Percentiles rank a stretch among this genome's conserved stretches.
phyloP scores from a whole-genome alignment of 1,140 invertebrate genomes.

The Drosophila lini region DNA sequence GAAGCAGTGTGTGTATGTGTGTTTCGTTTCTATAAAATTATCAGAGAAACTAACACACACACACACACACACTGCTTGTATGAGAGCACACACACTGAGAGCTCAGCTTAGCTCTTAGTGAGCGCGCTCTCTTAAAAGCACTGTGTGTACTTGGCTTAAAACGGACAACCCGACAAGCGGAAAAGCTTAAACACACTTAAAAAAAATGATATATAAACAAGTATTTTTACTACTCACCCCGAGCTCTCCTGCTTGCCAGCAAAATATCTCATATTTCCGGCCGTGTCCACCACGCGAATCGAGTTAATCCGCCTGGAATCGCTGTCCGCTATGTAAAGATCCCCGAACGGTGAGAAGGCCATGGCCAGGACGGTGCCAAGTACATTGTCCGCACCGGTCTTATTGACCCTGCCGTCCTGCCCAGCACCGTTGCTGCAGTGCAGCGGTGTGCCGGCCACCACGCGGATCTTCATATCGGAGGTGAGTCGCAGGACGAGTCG shows the following conservation, averaged over 20 bases:
- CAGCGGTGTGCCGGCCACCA: conserved; percentile 95
- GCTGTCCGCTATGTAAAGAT: conserved; percentile 96
- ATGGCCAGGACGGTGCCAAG: conserved; percentile 92
- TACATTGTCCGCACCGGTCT: conserved; percentile 85
- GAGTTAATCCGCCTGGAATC: conserved; percentile 95
- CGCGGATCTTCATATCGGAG: conserved; percentile 94
- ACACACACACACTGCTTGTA: too few relatives aligned
- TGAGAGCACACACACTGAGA: too few relatives aligned
- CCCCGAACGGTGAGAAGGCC: conserved; percentile 95
- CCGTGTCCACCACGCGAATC: conserved; percentile 92
- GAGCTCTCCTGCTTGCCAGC: conserved; percentile 90
- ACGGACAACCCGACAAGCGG: background rate
- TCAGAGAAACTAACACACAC: too few relatives aligned
- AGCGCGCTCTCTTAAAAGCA: too few relatives aligned
- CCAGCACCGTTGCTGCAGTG: conserved; percentile 88
- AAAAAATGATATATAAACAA: background rate
- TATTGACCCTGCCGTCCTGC: conserved; percentile 78
- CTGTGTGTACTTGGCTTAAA: too few relatives aligned
- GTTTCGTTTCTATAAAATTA: too few relatives aligned
- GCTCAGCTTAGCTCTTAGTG: too few relatives aligned
- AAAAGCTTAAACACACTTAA: background rate
- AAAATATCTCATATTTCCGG: conserved; percentile 93
- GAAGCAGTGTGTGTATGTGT: too few relatives aligned
- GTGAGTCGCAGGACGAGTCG: conserved; percentile 96
- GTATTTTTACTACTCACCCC: conserved; percentile 65